These are phyloP conservation scores for Amiota communis DNA, from an alignment of 2,888 invertebrate genomes.

Conservation along the genomic window DNA sequence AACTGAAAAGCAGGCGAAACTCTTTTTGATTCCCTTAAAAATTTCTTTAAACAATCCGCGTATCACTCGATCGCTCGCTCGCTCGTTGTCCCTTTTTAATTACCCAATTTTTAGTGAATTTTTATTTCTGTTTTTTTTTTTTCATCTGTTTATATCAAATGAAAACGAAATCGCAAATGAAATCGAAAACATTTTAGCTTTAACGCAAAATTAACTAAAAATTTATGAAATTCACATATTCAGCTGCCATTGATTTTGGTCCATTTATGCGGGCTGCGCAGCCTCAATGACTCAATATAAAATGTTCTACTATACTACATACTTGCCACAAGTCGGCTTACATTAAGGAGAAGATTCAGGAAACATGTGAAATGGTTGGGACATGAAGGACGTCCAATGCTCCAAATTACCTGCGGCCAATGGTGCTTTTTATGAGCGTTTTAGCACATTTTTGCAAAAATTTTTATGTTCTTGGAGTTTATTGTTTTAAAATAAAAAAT, in stretches of 20 bases:
- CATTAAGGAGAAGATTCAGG: too few relatives aligned
- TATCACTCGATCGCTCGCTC: slow-evolving; percentile 56
- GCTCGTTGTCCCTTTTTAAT: slow-evolving; percentile 45
- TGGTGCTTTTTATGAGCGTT: slow-evolving; percentile 18
- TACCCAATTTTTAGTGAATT: slow-evolving; percentile 41
- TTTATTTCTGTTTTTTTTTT: slow-evolving; percentile 52
- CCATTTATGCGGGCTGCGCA: background rate
- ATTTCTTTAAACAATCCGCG: background rate
- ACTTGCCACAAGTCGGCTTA: too few relatives aligned
- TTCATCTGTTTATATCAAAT: slow-evolving; percentile 35
- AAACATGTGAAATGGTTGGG: too few relatives aligned
- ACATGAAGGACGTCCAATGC: background rate
- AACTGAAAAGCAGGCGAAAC: slow-evolving; percentile 34
- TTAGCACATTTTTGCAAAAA: slow-evolving; percentile 10
- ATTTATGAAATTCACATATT: slow-evolving; percentile 22
- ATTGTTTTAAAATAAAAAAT: slow-evolving; percentile 8
- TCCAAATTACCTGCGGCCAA: slow-evolving; percentile 10
- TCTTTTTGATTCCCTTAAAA: slow-evolving; percentile 38
- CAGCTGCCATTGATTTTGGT: slow-evolving; percentile 10
- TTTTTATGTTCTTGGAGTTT: slow-evolving; percentile 9
- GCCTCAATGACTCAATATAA: slow-evolving; percentile 22
- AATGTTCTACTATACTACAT: too few relatives aligned
- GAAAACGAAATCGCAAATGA: slow-evolving; percentile 42
- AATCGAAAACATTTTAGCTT: slow-evolving; percentile 47
- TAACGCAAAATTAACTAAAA: slow-evolving; percentile 24